Percentiles rank a stretch among this genome's conserved stretches.
phyloP scores from a whole-genome alignment of 2,797 vertebrate genomes.

The Amblyraja radiata region DNA sequence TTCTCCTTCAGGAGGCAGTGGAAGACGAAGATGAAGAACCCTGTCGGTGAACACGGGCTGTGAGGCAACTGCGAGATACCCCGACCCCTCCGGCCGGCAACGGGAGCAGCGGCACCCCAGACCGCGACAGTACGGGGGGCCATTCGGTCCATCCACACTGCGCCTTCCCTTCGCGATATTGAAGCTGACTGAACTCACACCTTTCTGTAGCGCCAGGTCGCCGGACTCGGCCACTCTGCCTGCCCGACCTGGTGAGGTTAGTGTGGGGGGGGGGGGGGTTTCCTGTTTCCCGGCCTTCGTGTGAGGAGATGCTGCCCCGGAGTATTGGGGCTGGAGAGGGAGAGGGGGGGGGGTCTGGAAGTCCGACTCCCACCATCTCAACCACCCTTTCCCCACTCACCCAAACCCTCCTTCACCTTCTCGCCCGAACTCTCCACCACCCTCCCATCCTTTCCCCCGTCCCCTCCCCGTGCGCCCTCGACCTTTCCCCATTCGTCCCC shows the following conservation, averaged over 20 bases:
- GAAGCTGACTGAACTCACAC: too few relatives aligned
- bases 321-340: too few relatives aligned
- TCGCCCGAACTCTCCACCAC: neutral
- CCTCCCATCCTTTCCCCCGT: neutral
- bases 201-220: too few relatives aligned
- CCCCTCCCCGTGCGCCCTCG: neutral
- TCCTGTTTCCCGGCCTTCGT: neutral
- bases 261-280: neutral
- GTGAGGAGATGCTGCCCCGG: neutral
- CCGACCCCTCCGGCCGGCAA: too few relatives aligned
- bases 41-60: constrained; percentile 47
- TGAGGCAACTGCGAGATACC: neutral
- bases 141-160: neutral
- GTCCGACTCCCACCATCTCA: neutral
- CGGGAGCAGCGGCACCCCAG: too few relatives aligned
- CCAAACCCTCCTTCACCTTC: too few relatives aligned
- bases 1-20: constrained; percentile 84
- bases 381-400: too few relatives aligned
- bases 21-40: constrained; percentile 81
- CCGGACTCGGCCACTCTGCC: too few relatives aligned
- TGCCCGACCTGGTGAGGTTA: too few relatives aligned
- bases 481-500: neutral
- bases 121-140: neutral
- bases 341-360: too few relatives aligned
- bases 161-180: too few relatives aligned